phyloP scores from a whole-genome alignment of 92 coral and sea anemone species.

The Epizoanthus ramosus region DNA sequence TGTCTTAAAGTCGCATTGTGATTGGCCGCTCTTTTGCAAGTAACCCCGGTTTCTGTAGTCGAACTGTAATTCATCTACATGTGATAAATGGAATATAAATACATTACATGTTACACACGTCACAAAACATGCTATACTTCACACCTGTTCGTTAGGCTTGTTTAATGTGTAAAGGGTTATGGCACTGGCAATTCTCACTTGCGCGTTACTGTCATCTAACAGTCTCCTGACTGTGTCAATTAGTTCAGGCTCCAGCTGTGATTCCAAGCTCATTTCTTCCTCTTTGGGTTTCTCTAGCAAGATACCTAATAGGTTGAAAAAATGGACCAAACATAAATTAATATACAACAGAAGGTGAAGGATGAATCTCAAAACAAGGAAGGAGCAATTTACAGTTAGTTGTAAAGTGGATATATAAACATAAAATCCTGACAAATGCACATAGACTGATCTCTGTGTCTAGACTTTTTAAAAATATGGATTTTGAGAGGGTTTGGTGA shows the following conservation, averaged over 20 bases:
- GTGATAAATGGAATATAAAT: too few relatives aligned
- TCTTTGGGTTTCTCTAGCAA: slow-evolving; percentile 67
- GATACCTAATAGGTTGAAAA: slow-evolving; percentile 54
- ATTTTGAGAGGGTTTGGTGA: too few relatives aligned
- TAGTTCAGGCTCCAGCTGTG: slow-evolving; percentile 84
- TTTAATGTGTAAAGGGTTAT: slow-evolving; percentile 84
- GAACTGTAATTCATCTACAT: too few relatives aligned
- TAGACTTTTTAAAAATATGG: too few relatives aligned
- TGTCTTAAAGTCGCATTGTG: too few relatives aligned
- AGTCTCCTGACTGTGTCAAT: slow-evolving; percentile 71
- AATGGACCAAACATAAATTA: background rate
- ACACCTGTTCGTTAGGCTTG: slow-evolving; percentile 75
- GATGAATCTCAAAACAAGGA: background rate
- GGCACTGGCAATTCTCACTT: slow-evolving; percentile 93
- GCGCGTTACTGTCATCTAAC: slow-evolving; percentile 78
- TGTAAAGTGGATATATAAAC: background rate
- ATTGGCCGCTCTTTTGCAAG: too few relatives aligned
- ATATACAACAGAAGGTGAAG: background rate
- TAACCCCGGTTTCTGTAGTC: too few relatives aligned
- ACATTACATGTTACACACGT: background rate
- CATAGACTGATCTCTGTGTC: too few relatives aligned
- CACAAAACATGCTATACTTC: background rate
- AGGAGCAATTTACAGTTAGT: background rate
- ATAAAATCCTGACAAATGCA: too few relatives aligned
- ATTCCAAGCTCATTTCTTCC: slow-evolving; percentile 58